Evolutionary conservation across 2,888 invertebrate genomes (phyloP).

Genomic region (Rhynchonema sp.): DNA sequence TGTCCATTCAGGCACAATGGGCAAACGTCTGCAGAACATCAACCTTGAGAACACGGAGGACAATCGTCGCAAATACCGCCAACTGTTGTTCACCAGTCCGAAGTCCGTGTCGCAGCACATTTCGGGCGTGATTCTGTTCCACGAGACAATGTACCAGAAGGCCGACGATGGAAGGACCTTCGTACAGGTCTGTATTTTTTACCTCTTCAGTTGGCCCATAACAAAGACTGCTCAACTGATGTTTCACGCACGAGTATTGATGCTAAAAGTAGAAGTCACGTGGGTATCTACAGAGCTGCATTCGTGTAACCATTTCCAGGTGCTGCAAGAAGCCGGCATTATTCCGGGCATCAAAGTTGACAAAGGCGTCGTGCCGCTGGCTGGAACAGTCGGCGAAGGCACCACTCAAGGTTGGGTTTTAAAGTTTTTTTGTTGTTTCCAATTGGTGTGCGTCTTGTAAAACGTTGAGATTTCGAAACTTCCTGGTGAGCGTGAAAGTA

Average conservation of each 20-base stretch:
- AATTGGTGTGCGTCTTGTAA: neutral
- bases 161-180: constrained; percentile 67
- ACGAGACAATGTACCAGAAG: constrained; percentile 66
- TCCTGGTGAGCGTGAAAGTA: too few relatives aligned
- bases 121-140: constrained; percentile 92
- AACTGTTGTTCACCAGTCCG: constrained; percentile 26
- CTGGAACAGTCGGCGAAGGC: constrained; percentile 79
- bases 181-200: constrained; percentile 45
- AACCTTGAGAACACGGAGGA: constrained; percentile 27
- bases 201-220: too few relatives aligned
- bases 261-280: too few relatives aligned
- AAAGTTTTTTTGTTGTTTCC: neutral
- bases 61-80: constrained; percentile 24
- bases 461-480: neutral
- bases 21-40: constrained; percentile 23
- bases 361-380: constrained; percentile 77
- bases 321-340: constrained; percentile 67
- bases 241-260: too few relatives aligned
- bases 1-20: constrained; percentile 27
- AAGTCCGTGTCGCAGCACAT: constrained; percentile 40
- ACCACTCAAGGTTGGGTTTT: constrained; percentile 62
- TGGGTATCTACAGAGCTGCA: too few relatives aligned
- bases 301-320: too few relatives aligned
- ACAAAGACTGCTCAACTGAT: too few relatives aligned
- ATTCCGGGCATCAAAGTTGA: constrained; percentile 79